A percentile compares a stretch with the other conserved stretches of the same genome.
Evolutionary conservation across 2,113 vertebrate species (phyloP).

Genomic region (Pterophyllum scalare): DNA sequence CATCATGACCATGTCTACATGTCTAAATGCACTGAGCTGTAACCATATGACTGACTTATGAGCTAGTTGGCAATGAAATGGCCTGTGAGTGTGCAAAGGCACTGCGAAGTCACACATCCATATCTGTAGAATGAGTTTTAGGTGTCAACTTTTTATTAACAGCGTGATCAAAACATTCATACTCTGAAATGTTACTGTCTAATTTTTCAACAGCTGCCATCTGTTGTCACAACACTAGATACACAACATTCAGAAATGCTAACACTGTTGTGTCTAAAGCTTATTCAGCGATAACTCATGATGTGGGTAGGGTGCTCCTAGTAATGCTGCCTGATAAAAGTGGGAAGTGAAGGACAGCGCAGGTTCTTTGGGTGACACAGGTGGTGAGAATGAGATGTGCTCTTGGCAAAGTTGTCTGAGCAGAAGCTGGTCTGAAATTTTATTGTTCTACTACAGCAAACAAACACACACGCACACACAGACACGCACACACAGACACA

Average conservation of each 20-base stretch:
- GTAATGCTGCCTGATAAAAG: conserved; percentile 5
- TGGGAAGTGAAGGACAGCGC: conserved; percentile 19
- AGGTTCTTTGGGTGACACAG: conserved; percentile 44
- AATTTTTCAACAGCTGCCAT: background rate
- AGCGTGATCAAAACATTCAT: background rate
- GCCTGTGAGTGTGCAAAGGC: no score
- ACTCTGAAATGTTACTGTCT: background rate
- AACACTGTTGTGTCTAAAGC: background rate
- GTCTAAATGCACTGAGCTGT: no score
- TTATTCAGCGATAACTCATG: background rate
- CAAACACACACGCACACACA: background rate
- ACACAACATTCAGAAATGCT: background rate
- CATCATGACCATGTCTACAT: no score
- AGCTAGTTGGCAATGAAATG: no score
- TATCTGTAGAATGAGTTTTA: background rate
- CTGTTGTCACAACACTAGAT: background rate
- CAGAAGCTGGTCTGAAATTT: conserved; percentile 54
- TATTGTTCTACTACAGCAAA: conserved; percentile 61
- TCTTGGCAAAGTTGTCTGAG: conserved; percentile 52
- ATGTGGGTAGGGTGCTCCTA: background rate
- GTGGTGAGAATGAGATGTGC: conserved; percentile 45
- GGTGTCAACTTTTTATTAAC: background rate
- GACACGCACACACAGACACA: conserved; percentile 35
- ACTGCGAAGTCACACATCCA: no score
- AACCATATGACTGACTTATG: no score